phyloP scores from a whole-genome alignment of 2,888 invertebrate species.

The Drosophila aldrichi region DNA sequence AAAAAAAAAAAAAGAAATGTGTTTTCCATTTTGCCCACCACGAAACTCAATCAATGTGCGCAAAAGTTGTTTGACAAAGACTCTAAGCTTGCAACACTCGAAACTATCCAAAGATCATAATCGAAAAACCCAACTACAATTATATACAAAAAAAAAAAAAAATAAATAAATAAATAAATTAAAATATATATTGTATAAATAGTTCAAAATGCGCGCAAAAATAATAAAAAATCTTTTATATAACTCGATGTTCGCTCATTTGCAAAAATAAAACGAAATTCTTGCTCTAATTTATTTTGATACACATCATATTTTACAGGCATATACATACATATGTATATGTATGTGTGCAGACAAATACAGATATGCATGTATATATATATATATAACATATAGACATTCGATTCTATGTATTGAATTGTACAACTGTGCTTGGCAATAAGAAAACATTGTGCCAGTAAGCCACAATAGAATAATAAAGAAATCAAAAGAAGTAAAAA shows the following conservation, averaged over 20 bases:
- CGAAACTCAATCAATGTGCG: conserved; percentile 48
- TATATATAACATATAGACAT: background rate
- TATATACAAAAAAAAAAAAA: conserved; percentile 30
- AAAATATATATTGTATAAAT: background rate
- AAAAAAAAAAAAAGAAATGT: no score
- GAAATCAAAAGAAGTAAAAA: background rate
- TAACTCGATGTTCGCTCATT: conserved; percentile 9
- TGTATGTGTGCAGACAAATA: conserved; percentile 5
- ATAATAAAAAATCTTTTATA: background rate
- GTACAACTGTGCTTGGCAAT: conserved; percentile 22
- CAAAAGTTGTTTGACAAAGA: conserved; percentile 22
- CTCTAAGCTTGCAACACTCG: conserved; percentile 21
- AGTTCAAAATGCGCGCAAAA: background rate
- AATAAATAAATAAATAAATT: background rate
- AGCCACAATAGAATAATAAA: conserved; percentile 4
- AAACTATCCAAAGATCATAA: conserved; percentile 30
- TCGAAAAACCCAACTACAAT: conserved; percentile 21
- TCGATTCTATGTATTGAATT: background rate
- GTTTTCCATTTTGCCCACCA: conserved; percentile 46
- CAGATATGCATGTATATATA: no score
- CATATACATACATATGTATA: background rate
- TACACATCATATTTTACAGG: conserved; percentile 8
- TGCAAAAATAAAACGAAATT: background rate
- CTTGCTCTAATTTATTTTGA: conserved; percentile 13
- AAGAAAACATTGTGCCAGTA: conserved; percentile 4